Conservation (phyloP, 1,140 invertebrate species). For the Temnothorax longispinosus region DNA sequence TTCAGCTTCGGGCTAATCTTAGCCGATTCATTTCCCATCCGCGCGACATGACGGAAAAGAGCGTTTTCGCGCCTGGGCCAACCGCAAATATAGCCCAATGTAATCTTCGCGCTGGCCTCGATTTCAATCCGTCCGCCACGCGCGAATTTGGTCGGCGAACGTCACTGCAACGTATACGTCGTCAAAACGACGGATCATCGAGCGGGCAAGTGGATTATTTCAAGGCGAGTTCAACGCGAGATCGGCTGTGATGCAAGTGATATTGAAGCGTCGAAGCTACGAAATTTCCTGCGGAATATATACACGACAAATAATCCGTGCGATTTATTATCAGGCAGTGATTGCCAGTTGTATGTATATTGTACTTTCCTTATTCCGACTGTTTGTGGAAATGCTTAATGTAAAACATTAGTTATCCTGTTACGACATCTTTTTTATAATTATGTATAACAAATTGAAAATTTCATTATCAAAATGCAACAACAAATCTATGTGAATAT, state of each 20-base stretch:
- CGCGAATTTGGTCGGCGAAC: constrained; percentile 27
- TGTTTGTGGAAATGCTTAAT: not conserved
- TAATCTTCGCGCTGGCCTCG: constrained; percentile 46
- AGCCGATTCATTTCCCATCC: constrained; percentile 33
- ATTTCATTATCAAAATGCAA: too few relatives aligned
- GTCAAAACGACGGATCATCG: constrained; percentile 37
- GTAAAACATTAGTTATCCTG: not conserved
- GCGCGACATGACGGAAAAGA: constrained; percentile 36
- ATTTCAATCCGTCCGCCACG: constrained; percentile 41
- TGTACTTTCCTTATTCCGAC: not conserved
- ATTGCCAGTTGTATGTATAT: not conserved
- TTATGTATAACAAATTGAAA: too few relatives aligned
- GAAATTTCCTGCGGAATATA: not conserved
- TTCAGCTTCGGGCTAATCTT: constrained; percentile 29
- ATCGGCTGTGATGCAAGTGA: not conserved
- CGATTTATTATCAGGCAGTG: not conserved
- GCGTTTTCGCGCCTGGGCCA: not conserved
- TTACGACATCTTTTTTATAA: too few relatives aligned
- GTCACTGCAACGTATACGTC: constrained; percentile 39
- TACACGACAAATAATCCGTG: not conserved
- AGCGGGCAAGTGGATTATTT: constrained; percentile 27
- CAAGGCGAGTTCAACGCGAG: not conserved
- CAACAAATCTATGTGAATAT: too few relatives aligned
- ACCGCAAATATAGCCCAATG: constrained; percentile 37
- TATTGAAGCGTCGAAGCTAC: not conserved